Percentiles rank a stretch among this genome's conserved stretches.
phyloP scores from a whole-genome alignment of 2,888 invertebrate species.

The Euproctis similis region DNA sequence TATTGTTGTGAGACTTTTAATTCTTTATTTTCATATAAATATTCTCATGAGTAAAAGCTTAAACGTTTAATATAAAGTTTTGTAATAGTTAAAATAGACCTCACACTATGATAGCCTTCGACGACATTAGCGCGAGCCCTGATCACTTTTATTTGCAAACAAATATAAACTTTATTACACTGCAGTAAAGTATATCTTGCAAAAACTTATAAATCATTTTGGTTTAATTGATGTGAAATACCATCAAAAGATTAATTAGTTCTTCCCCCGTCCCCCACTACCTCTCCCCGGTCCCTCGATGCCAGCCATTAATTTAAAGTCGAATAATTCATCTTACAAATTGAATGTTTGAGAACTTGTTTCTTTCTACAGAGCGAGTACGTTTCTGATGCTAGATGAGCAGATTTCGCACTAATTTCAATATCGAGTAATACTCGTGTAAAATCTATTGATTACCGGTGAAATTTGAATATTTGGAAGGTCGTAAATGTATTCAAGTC shows the following conservation, averaged over 20 bases:
- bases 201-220: slow-evolving; percentile 12
- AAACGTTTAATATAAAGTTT: slow-evolving; percentile 29
- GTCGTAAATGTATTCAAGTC: slow-evolving; percentile 33
- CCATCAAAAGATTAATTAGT: slow-evolving; percentile 66
- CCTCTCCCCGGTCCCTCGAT: slow-evolving; percentile 58
- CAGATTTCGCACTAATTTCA: too few relatives aligned
- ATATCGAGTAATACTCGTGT: slow-evolving; percentile 42
- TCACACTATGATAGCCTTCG: slow-evolving; percentile 53
- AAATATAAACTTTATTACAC: slow-evolving; percentile 15
- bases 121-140: slow-evolving; percentile 27
- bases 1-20: slow-evolving; percentile 57
- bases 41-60: slow-evolving; percentile 40
- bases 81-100: slow-evolving; percentile 46
- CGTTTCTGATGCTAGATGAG: slow-evolving; percentile 37
- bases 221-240: slow-evolving; percentile 59
- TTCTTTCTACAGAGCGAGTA: slow-evolving; percentile 33
- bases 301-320: slow-evolving; percentile 62
- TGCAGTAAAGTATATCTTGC: slow-evolving; percentile 17
- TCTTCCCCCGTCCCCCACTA: slow-evolving; percentile 60
- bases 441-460: slow-evolving; percentile 37
- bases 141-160: slow-evolving; percentile 12
- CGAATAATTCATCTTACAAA: slow-evolving; percentile 54
- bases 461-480: slow-evolving; percentile 32
- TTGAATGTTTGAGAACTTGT: slow-evolving; percentile 55
- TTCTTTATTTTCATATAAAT: slow-evolving; percentile 55